Base-by-base conservation (phyloP, 2,113 vertebrate species). In the Cephalopholis sonnerati region DNA sequence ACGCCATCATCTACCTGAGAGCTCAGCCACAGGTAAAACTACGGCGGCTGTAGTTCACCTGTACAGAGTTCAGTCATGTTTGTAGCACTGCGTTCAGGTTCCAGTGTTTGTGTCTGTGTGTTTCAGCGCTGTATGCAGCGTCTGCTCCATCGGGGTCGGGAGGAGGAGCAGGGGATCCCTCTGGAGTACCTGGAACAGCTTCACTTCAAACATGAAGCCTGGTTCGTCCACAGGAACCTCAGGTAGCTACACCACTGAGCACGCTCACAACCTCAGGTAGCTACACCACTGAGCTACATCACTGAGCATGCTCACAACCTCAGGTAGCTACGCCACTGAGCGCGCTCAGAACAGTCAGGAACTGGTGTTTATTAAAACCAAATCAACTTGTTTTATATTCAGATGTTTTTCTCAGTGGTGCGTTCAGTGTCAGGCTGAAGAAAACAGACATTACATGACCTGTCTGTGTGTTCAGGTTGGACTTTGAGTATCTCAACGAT, bases 161-260 rank as follows among this genome's bases (percentile, higher is more conserved):
- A 96, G 74, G 97, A 97, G 64, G 96, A 97, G 16, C 93, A 95
- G 92, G 96, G 92, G 53, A 95, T 97, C 82, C 96, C 96, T 46
- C 90, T 97, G 0, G 97, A 98, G 5, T 97, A 97, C 83, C 89
- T 98, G 57, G 95, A 97, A 84, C 96, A 96, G 32, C 94, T 98
- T 7, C 96, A 97, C 85, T 93, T 93, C 36, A 98, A 97, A 82
- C 97, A 97, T 0, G 96, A 98, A 82, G 57, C 84, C 17, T 97
- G 97, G 96, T 95, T 97, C 16, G 74, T 91, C 8, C 89, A 96
- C 86, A 93, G 93, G 73, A 96, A 85, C 63, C 94, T 94, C 83
- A 93, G 94, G 97, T 97, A 81, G 61, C 4, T 0, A 2, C 41
- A 11, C 41, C 41, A 55, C 53, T n/a, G 53, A 55, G 53, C 11